Base-by-base conservation (phyloP, 2,113 vertebrate genomes). In the Heterochromis multidens region DNA sequence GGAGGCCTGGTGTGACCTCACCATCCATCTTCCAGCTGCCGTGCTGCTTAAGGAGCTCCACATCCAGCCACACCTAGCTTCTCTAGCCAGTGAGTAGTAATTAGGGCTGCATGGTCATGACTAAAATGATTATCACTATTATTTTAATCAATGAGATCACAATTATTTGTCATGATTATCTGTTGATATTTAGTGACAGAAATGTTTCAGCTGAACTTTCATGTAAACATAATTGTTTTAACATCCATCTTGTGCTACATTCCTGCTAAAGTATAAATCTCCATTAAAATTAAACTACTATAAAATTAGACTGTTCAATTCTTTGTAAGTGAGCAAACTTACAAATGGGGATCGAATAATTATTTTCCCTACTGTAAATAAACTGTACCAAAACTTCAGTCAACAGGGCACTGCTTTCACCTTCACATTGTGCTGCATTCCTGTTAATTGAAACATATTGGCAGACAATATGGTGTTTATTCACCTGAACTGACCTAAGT, bases 1-100 rank as follows among this genome's bases (percentile, higher is more conserved):
- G 91, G 99, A 99, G 91, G 98, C 98, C n/a, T 99, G 99, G 98
- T 99, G 98, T 10, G 99, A 99, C 92, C 97, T 99, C 61, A 99
- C 98, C 0, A 99, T 99, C 91, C 98, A 99, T 90, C 97, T 99
- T 11, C 99, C 99, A 0, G 97, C 99, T 2, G 98, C 99, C 0
- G 98, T 99, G 63, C 94, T 99, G 79, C 97, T 99, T 10, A 99
- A 99, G 79, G 99, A 99, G 94, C 97, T 99, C 81, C 99, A 99
- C 90, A 99, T 99, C 70, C 99, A 99, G 29, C 99, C 99, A 16
- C 99, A 99, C 79, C 97, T 99, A 46, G 99, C 99, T 77, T 99
- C 98, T 61, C 97, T 99, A 27, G 99, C 99, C 12, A 99, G 99
- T 99, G 89, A 97, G 98, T 90, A 91, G 31, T 43, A 21, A 62